These are phyloP conservation scores for Monoplex corrugatus DNA, from an alignment of 2,888 invertebrate genomes.

Conservation along the genomic window DNA sequence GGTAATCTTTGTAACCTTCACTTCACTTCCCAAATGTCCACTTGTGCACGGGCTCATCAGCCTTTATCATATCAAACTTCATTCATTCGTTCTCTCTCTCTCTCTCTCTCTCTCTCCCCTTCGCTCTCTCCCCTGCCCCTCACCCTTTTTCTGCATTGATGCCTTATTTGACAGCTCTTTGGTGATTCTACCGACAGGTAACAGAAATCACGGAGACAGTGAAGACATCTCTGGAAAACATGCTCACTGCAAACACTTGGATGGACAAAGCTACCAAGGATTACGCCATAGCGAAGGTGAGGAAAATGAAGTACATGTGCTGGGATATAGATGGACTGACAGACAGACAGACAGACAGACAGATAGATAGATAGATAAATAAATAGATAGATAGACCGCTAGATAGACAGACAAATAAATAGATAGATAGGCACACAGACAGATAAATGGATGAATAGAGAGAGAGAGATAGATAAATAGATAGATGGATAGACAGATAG, in stretches of 20 bases:
- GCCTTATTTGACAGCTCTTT: neutral
- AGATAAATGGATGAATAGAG: too few relatives aligned
- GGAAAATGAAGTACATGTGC: too few relatives aligned
- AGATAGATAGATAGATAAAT: too few relatives aligned
- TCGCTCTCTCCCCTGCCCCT: neutral
- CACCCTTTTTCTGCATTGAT: too few relatives aligned
- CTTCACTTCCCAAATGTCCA: too few relatives aligned
- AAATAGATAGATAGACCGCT: neutral
- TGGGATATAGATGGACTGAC: too few relatives aligned
- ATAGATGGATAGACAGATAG: constrained; percentile 24
- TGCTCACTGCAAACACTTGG: constrained; percentile 61
- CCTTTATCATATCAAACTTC: too few relatives aligned
- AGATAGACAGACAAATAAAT: neutral
- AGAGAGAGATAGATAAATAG: constrained; percentile 35
- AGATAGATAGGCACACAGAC: neutral
- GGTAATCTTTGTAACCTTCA: too few relatives aligned
- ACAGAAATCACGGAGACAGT: constrained; percentile 55
- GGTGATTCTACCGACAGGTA: constrained; percentile 40
- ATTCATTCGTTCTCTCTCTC: too few relatives aligned
- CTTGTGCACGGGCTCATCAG: too few relatives aligned
- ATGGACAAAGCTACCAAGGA: constrained; percentile 67
- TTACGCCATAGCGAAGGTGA: constrained; percentile 59
- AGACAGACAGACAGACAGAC: too few relatives aligned
- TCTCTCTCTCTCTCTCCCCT: neutral
- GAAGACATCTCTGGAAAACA: constrained; percentile 53